Base-by-base conservation (phyloP, 2,113 vertebrate genomes). In the Chelonoidis abingdonii region DNA sequence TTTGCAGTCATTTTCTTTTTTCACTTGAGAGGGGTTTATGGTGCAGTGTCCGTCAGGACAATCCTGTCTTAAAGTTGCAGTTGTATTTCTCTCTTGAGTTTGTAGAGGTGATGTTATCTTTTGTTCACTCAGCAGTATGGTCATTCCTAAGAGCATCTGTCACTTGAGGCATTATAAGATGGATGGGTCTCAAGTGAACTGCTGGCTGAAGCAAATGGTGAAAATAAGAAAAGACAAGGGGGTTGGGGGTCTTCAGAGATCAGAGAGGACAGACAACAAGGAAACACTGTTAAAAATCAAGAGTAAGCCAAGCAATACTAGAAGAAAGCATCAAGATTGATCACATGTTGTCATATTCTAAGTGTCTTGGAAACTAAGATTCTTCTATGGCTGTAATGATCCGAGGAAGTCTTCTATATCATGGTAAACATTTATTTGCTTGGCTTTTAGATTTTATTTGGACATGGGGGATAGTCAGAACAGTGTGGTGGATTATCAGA, bases 161-260 rank as follows among this genome's bases (percentile, higher is more conserved):
- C 99, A 99, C 99, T 98, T 96, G 93, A 98, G 99, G 99, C 98
- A 98, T 97, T 98, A 98, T 98, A 99, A 99, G 99, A 99, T 99
- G 99, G 99, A 99, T 99, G 99, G 98, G 98, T 98, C 99, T 99
- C 98, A 95, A 98, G 98, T 99, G 99, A 98, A 98, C 99, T 99
- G 99, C 98, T 98, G 97, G 98, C 98, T 97, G 98, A 98, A 99
- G 98, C 99, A 99, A 99, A 99, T 99, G 99, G 99, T 98, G 98
- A 98, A 98, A 99, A 98, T 98, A 98, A 98, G 99, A 98, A 99
- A 98, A 98, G 98, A 98, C 96, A 95, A 98, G 98, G 98, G 98
- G 97, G 96, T 96, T 97, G 95, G 95, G 96, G 91, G 84, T 95
- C 96, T 98, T 97, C 93, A 93, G 92, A 97, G 91, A 81, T 97